Evolutionary conservation across 2,888 invertebrate species (phyloP), one percentile per base, ranked within the genome.

Genomic region (Seladonia tumulorum): DNA sequence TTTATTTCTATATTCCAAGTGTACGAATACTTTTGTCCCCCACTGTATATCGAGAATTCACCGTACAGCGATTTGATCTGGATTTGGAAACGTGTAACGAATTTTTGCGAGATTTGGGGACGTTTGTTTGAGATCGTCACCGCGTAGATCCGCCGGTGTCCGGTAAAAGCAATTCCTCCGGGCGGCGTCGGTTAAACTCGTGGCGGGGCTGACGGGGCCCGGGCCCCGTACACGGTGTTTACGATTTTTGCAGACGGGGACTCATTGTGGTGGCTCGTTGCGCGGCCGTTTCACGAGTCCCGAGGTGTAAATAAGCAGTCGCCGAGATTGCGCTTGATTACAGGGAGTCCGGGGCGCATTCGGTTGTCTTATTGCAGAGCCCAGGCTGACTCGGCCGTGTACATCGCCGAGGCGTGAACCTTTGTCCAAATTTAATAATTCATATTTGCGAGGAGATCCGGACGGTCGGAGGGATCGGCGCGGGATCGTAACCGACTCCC

Each of bases 271-370:
- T 88, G 88, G 90, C 88, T 90, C 85, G 89, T 90, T 89, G 87
- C 79, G 70, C 76, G 77, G 63, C 29, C 73, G 87, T 88, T 88
- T 85, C 90, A 82, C 90, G 80, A 77, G 85, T 92, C 91, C 89
- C 89, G 86, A 93, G 93, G 93, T 93, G 93, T 93, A 93, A 93
- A 93, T 93, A 93, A 93, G 93, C 93, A 93, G 92, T 92, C 93
- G 93, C 91, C 87, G 90, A 91, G 93, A 93, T 93, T 93, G 92
- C 93, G 91, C 91, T 93, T 93, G 93, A 93, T 93, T 93, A 93
- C 93, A 93, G 93, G 93, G 93, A 93, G 83, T 86, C 80, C 76
- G 83, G 29, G 29, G 77, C 81, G 81, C 82, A 83, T 87, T 88
- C 89, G 87, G 84, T 89, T 83, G 85, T 88, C 88, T 90, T 89